Conservation (phyloP, 2,888 invertebrate species). For the Drosophila rellima region DNA sequence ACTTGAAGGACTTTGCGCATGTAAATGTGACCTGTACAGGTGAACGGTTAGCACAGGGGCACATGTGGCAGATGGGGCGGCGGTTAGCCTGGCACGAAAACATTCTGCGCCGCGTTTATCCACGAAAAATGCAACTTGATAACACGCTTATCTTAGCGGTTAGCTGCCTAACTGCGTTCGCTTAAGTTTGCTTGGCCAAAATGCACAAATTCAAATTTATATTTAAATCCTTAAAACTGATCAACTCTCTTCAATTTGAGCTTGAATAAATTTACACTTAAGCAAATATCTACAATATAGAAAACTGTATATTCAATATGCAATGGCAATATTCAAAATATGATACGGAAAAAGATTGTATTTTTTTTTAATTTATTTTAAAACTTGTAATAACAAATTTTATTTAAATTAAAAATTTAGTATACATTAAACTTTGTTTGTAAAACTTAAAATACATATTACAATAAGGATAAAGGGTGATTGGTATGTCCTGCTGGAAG, state of each 20-base stretch:
- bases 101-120: constrained; percentile 2
- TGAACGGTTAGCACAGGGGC: background rate
- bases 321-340: no score
- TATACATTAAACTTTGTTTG: no score
- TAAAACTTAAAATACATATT: no score
- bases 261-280: background rate
- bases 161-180: constrained; percentile 5
- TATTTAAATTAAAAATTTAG: no score
- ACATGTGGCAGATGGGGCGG: background rate
- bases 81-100: constrained; percentile 6
- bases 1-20: constrained; percentile 60
- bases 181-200: background rate
- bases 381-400: no score
- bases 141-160: constrained; percentile 30
- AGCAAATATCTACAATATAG: no score
- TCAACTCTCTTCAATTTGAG: background rate
- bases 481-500: no score
- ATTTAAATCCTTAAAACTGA: no score
- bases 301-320: no score
- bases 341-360: no score
- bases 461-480: no score
- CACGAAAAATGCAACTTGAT: constrained; percentile 28
- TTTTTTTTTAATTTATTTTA: no score
- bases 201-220: background rate
- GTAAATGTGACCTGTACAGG: constrained; percentile 53